phyloP scores from a whole-genome alignment of 2,888 invertebrate genomes.

The Melinaea menophilus region DNA sequence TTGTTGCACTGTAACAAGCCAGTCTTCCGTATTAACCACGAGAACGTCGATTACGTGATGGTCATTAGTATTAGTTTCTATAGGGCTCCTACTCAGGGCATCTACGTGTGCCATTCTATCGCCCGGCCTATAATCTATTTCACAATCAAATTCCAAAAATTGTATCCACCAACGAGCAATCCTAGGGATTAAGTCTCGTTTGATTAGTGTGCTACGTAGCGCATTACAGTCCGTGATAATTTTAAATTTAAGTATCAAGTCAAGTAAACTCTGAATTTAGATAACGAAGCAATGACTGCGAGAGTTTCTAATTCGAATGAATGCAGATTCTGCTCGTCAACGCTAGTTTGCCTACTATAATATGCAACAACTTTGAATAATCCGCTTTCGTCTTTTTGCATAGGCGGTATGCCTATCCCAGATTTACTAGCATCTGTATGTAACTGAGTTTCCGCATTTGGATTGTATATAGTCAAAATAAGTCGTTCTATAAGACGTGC shows the following conservation, averaged over 20 bases:
- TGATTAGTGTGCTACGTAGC: too few species aligned
- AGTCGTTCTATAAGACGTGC: slow-evolving; percentile 1
- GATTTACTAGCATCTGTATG: background rate
- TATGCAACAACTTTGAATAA: too few species aligned
- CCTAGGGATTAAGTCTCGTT: too few species aligned
- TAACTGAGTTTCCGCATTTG: slow-evolving; percentile 10
- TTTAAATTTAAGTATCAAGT: background rate
- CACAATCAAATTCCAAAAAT: too few species aligned
- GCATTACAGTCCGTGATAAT: slow-evolving; percentile 10
- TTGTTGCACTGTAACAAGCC: background rate
- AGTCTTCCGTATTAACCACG: background rate
- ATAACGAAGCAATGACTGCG: background rate
- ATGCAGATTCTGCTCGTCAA: too few species aligned
- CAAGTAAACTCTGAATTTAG: slow-evolving; percentile 1
- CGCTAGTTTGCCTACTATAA: too few species aligned
- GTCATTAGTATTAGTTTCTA: background rate
- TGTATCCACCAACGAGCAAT: too few species aligned
- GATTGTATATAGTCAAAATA: slow-evolving; percentile 13
- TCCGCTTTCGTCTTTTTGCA: background rate
- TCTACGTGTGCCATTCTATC: slow-evolving; percentile 20
- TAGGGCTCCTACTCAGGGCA: slow-evolving; percentile 17
- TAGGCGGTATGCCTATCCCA: background rate
- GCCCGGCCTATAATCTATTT: background rate
- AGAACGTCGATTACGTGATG: slow-evolving; percentile 6
- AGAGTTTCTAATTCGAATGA: background rate